phyloP scores from a whole-genome alignment of 2,888 invertebrate genomes.

The Pristionchus japonicus region DNA sequence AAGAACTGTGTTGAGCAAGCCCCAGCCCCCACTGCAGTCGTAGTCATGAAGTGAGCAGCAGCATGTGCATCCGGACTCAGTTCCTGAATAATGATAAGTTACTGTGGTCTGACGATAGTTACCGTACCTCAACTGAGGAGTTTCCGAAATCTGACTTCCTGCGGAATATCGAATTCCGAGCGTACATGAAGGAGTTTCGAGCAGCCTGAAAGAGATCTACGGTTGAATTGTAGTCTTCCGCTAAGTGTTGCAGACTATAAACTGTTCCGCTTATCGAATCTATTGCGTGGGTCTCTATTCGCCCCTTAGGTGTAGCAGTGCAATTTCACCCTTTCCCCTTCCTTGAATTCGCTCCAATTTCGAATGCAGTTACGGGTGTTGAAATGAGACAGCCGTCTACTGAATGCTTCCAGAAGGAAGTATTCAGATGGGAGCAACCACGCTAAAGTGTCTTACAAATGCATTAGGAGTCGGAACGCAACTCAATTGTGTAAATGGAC shows the following conservation, averaged over 20 bases:
- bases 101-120: background rate
- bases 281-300: background rate
- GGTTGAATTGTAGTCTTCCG: background rate
- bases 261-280: conserved; percentile 16
- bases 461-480: conserved; percentile 24
- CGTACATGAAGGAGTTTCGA: conserved; percentile 41
- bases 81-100: background rate
- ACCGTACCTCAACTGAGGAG: background rate
- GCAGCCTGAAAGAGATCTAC: conserved; percentile 5
- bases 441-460: conserved; percentile 2
- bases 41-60: conserved; percentile 18
- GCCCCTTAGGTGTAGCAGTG: background rate
- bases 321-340: background rate
- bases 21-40: conserved; percentile 8
- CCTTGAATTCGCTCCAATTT: conserved; percentile 26
- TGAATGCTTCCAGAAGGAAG: conserved; percentile 16
- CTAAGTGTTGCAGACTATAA: background rate
- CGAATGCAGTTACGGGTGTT: background rate
- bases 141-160: conserved; percentile 30
- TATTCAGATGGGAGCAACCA: background rate
- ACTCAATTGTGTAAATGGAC: background rate
- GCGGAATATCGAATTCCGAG: conserved; percentile 40
- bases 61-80: background rate
- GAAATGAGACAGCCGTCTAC: conserved; percentile 1
- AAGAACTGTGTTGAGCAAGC: background rate